Base-by-base conservation (phyloP, 2,888 invertebrate genomes). In the Athalia circularis region DNA sequence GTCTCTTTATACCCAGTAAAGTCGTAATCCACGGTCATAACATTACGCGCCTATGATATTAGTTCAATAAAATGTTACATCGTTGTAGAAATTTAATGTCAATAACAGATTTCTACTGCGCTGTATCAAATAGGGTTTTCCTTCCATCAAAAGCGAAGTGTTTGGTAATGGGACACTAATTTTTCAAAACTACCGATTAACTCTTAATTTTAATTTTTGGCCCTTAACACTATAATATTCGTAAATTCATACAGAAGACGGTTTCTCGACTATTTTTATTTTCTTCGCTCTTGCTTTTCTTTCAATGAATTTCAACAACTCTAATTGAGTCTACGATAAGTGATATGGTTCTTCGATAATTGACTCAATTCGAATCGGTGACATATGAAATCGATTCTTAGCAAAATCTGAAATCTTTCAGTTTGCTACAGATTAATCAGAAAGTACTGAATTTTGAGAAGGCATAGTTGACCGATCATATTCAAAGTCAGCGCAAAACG, bases 131-230 rank as follows among this genome's bases (percentile, higher is more conserved):
- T 67, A 67, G 48, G 48, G 50, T 50, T 67, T 8, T 4, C 47
- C 15, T 8, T 47, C 15, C 7, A 50, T 67, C 50, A 3, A 52
- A 52, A 52, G n/a, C 13, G 7, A 7, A 13, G 48, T 48, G 48
- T 48, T 65, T 48, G 29, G n/a, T 54, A 59, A 72, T 72, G 57
- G 57, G 59, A 72, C 47, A 59, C 72, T 59, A 15, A 72, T 59
- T n/a, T 65, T 48, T 48, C 43, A 47, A 72, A 45, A 59, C 45
- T 72, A 59, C 8, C 57, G 65, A 65, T 65, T 65, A 65, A 65
- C 65, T 67, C 59, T 59, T 77, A 77, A 59, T 64, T 45, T 57
- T 77, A 77, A 77, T 77, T 77, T 77, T 77, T 77, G 77, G 77
- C 45, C 77, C 77, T 77, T 77, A 65, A 64, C 52, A 65, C 29